phyloP scores from a whole-genome alignment of 2,113 vertebrate genomes.

The rat (Rattus norvegicus) region GRCr8 NC_086032.1:102835501-102836000 shows the following conservation, averaged over 20 bases:
- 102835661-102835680: constrained; percentile 64
- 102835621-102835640: constrained; percentile 37
- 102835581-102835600: neutral
- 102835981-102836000: constrained; percentile 76
- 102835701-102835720: constrained; percentile 82
- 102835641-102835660: constrained; percentile 60
- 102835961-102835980: constrained; percentile 80
- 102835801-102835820: constrained; percentile 81
- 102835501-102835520: neutral
- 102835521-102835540: neutral
- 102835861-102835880: constrained; percentile 63
- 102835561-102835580: neutral
- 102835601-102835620: constrained; percentile 41
- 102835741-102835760: constrained; percentile 83
- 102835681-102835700: constrained; percentile 77
- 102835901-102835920: constrained; percentile 58
- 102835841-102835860: constrained; percentile 67
- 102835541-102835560: neutral
- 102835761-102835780: constrained; percentile 83
- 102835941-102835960: constrained; percentile 78
- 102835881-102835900: constrained; percentile 79
- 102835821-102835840: constrained; percentile 70
- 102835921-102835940: constrained; percentile 30
- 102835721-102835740: constrained; percentile 82
- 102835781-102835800: constrained; percentile 83